Conservation (phyloP, 2,113 vertebrate species). For the Petrocephalus microphthalmus region DNA sequence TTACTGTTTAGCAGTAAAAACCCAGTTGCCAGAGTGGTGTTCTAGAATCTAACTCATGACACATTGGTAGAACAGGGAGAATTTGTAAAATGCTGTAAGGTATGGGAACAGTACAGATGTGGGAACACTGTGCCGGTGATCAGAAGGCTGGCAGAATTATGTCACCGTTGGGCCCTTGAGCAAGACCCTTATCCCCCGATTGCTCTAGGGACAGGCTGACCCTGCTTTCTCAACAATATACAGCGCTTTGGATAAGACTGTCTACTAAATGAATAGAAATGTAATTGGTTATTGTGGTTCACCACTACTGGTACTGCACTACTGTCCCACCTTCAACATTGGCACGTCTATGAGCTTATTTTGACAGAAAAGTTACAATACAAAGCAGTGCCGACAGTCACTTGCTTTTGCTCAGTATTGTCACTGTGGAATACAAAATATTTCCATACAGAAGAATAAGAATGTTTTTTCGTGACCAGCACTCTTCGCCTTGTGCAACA, state of each 20-base stretch:
- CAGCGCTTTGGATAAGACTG: not conserved
- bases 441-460: no score
- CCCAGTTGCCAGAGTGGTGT: not conserved
- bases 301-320: not conserved
- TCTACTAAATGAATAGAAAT: not conserved
- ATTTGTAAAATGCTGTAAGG: not conserved
- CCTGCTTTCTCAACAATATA: not conserved
- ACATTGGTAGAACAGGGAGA: not conserved
- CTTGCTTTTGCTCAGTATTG: no score
- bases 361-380: not conserved
- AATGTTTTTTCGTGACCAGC: no score
- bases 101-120: not conserved
- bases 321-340: no score
- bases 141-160: not conserved
- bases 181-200: not conserved
- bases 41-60: not conserved
- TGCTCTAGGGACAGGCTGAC: not conserved
- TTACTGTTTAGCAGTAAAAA: not conserved
- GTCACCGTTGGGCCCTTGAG: not conserved
- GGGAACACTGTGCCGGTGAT: not conserved
- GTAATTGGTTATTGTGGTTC: not conserved
- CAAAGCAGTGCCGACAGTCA: no score
- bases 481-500: no score
- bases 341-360: not conserved
- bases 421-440: no score